These are phyloP conservation scores for Drosophila lacertosa DNA, from an alignment of 1,140 invertebrate species.

Conservation along the genomic window DNA sequence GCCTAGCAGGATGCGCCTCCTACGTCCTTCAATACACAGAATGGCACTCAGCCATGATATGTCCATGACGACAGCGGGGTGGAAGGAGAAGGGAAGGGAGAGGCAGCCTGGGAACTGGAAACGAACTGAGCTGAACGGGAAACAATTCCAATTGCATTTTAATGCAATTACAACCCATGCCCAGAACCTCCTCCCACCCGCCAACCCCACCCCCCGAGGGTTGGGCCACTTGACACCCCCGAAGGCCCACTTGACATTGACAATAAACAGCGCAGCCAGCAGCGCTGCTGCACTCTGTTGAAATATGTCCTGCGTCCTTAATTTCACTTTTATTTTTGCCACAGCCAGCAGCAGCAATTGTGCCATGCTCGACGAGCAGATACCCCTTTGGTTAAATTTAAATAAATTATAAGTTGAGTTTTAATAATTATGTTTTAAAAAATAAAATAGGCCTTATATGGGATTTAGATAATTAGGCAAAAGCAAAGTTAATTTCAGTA, in stretches of 20 bases:
- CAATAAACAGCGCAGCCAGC: constrained; percentile 68
- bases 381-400: no score
- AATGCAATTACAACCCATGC: constrained; percentile 81
- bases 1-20: constrained; percentile 24
- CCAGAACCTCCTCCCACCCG: constrained; percentile 4
- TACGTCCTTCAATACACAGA: constrained; percentile 36
- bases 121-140: constrained; percentile 20
- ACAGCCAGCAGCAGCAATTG: constrained; percentile 1
- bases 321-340: constrained; percentile 71
- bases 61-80: constrained; percentile 16
- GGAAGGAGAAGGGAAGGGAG: background rate
- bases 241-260: constrained; percentile 78
- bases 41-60: constrained; percentile 48
- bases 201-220: background rate
- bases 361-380: no score
- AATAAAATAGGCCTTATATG: no score
- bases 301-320: constrained; percentile 82
- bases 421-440: no score
- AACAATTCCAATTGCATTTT: constrained; percentile 82
- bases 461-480: no score
- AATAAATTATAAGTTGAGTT: no score
- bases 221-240: constrained; percentile 52
- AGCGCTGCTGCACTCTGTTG: constrained; percentile 48
- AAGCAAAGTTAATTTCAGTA: no score
- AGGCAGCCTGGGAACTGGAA: constrained; percentile 38